These are phyloP conservation scores for Cettia cetti DNA, from an alignment of 2,113 vertebrate genomes.

Conservation along the genomic window DNA sequence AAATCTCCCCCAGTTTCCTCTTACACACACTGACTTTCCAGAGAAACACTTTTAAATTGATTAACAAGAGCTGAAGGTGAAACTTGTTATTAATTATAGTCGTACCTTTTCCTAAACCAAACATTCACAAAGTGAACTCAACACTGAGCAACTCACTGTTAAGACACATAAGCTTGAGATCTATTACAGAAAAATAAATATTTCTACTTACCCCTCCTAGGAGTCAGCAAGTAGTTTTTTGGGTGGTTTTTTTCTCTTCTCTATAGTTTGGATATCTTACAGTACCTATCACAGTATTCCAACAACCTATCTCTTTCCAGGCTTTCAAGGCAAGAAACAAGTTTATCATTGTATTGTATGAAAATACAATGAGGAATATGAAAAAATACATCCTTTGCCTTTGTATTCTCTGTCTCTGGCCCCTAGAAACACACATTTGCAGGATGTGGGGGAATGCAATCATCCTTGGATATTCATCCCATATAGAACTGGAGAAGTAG, in stretches of 20 bases:
- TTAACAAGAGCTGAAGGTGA: not conserved
- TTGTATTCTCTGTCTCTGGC: not conserved
- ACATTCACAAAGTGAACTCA: not conserved
- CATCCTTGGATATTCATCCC: not conserved
- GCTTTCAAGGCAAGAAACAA: not conserved
- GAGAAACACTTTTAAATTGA: not conserved
- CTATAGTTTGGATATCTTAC: not conserved
- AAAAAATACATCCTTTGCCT: not conserved
- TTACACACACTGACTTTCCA: not conserved
- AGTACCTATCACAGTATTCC: not conserved
- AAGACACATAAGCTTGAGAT: not conserved
- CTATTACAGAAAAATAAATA: not conserved
- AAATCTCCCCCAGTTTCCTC: not conserved
- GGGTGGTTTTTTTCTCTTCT: fast-evolving
- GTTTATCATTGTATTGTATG: not conserved
- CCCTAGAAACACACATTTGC: not conserved
- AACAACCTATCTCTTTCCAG: not conserved
- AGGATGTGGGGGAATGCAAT: not conserved
- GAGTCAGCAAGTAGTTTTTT: not conserved
- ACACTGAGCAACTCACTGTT: not conserved
- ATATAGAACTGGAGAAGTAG: not conserved
- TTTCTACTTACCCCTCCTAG: not conserved
- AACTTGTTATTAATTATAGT: not conserved
- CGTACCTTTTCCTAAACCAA: not conserved
- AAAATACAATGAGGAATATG: not conserved